A percentile compares a stretch with the other conserved stretches of the same genome.
These are phyloP conservation scores for Hetaerina titia DNA, from an alignment of 2,888 invertebrate genomes.

Conservation along the genomic window DNA sequence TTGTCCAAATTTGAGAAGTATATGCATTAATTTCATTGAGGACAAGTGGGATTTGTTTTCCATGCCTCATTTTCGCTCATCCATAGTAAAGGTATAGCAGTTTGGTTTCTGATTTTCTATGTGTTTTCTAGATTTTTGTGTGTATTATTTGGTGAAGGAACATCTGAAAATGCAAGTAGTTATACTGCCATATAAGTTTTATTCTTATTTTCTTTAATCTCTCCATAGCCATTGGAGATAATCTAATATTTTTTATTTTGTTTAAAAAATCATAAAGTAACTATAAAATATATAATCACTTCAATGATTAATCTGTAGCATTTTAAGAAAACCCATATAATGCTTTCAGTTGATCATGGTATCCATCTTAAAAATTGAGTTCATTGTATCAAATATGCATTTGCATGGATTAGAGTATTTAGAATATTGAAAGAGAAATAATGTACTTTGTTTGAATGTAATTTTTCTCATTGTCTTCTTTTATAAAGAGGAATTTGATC, in stretches of 20 bases:
- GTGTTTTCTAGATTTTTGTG: not conserved
- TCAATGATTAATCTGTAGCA: too few relatives aligned
- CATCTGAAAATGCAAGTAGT: not conserved
- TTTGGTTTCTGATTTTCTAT: not conserved
- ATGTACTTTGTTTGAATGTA: too few relatives aligned
- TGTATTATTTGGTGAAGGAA: not conserved
- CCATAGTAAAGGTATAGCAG: not conserved
- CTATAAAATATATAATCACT: too few relatives aligned
- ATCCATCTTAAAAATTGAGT: not conserved
- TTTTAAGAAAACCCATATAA: not conserved
- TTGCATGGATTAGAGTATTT: too few relatives aligned
- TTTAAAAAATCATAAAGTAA: not conserved
- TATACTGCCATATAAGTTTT: constrained; percentile 4
- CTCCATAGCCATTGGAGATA: not conserved
- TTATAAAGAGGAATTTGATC: too few relatives aligned
- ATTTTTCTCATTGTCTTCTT: too few relatives aligned
- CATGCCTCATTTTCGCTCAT: not conserved
- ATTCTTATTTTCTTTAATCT: not conserved
- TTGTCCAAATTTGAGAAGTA: too few relatives aligned
- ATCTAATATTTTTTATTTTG: not conserved
- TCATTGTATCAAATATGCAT: not conserved
- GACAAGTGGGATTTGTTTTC: too few relatives aligned
- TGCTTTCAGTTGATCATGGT: not conserved
- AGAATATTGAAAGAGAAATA: too few relatives aligned
- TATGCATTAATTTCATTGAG: too few relatives aligned